phyloP scores from a whole-genome alignment of 2,113 vertebrate genomes.

The Prochilodus magdalenae region DNA sequence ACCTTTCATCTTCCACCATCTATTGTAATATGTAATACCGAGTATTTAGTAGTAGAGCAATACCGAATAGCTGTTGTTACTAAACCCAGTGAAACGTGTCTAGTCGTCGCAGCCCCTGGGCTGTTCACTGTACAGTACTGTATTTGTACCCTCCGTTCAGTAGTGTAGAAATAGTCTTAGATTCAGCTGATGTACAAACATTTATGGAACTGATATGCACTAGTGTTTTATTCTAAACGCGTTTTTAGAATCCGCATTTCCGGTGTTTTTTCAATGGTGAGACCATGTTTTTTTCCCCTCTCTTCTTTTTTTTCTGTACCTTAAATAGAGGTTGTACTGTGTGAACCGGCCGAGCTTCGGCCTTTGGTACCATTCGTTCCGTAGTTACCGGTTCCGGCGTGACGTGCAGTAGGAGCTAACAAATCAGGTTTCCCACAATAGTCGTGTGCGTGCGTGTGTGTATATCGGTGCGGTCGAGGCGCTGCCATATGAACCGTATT shows the following conservation, averaged over 20 bases:
- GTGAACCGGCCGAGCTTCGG: slow-evolving; percentile 15
- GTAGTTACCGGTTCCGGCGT: slow-evolving; percentile 24
- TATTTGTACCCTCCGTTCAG: slow-evolving; percentile 56
- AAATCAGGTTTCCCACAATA: slow-evolving; percentile 50
- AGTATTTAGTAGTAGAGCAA: slow-evolving; percentile 64
- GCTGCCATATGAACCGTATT: slow-evolving; percentile 44
- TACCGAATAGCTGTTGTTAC: slow-evolving; percentile 60
- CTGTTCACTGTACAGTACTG: slow-evolving; percentile 55
- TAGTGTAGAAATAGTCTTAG: slow-evolving; percentile 58
- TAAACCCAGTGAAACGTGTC: slow-evolving; percentile 57
- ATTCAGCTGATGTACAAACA: slow-evolving; percentile 56
- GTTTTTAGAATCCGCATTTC: slow-evolving; percentile 51
- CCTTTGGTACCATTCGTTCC: slow-evolving; percentile 8
- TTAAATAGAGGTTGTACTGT: slow-evolving; percentile 30
- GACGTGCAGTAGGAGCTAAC: slow-evolving; percentile 38
- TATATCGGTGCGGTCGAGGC: slow-evolving; percentile 2
- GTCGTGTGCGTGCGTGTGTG: slow-evolving; percentile 36
- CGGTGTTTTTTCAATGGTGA: slow-evolving; percentile 39
- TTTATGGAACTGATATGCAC: slow-evolving; percentile 59
- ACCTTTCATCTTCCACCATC: slow-evolving; percentile 1
- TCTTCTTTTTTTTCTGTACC: background rate
- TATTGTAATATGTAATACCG: slow-evolving; percentile 37
- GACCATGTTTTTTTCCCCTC: background rate
- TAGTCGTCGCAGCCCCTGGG: slow-evolving; percentile 39
- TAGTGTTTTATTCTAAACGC: slow-evolving; percentile 55